Conservation (phyloP, 35 echinoderm and acorn worm species). For the Nesometra sesokonis region DNA sequence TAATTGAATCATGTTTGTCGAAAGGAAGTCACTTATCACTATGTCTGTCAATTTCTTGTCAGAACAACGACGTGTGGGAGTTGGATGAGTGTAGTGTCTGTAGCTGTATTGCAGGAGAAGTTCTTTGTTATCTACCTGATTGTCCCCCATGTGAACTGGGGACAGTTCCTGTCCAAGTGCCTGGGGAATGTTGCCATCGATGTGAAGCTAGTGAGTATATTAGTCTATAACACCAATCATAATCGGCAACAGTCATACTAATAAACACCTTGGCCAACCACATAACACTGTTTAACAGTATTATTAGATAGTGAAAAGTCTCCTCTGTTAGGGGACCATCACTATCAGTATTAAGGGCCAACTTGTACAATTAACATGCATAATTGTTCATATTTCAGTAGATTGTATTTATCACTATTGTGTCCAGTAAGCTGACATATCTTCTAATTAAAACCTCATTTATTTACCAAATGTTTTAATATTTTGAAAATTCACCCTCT, state of each 20-base stretch:
- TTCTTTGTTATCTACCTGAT: conserved; percentile 67
- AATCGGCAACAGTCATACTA: neutral
- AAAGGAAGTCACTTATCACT: neutral
- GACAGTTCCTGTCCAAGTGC: conserved; percentile 37
- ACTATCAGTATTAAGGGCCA: no score
- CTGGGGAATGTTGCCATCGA: conserved; percentile 74
- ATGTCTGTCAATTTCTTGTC: neutral
- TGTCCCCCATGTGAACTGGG: conserved; percentile 80
- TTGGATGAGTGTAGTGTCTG: conserved; percentile 63
- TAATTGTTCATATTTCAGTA: no score
- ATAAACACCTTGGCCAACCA: neutral
- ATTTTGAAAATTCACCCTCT: no score
- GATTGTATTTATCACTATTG: no score
- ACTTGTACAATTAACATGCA: no score
- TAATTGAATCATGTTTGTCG: neutral
- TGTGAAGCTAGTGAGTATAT: conserved; percentile 65
- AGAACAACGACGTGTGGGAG: conserved; percentile 76
- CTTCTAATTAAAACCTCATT: no score
- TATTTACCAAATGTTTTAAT: no score
- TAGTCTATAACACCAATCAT: neutral
- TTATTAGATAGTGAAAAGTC: no score
- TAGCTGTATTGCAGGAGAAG: conserved; percentile 48
- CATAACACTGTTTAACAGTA: no score
- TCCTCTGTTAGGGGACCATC: no score
- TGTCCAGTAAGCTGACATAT: no score